Evolutionary conservation across 2,113 vertebrate genomes (phyloP), one percentile per base, ranked within the genome.

Genomic region (Gallinago paraguaiae): DNA sequence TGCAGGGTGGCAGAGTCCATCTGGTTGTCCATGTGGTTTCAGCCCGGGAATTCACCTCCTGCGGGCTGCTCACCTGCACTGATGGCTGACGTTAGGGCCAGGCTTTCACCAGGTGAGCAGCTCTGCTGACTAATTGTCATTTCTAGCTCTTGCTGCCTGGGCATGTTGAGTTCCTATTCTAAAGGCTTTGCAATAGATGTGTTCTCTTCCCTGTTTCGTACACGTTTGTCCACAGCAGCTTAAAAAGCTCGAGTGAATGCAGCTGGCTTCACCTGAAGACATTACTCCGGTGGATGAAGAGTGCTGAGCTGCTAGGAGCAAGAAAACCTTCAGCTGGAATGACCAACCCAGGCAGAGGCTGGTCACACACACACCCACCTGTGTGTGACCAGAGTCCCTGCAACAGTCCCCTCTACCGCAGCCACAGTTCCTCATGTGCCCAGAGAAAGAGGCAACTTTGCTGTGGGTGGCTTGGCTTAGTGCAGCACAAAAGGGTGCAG

Each of bases 61-160:
- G 1, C 0, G 2, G 15, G 35, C 50, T 93, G 23, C 30, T 75
- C 0, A 0, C 45, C 41, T 91, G 54, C 0, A 2, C 37, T 1
- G 2, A 28, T 50, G 61, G 35, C 30, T 83, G 45, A 43, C 2
- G 1, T 30, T 39, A 75, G 7, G 12, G 39, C 17, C 65, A 64
- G 56, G 56, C 33, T 67, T 45, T 41, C 37, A 54, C 24, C 0
- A 0, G 14, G 15, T 54, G 27, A 64, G 31, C 48, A 71, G n/a
- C 61, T 68, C n/a, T 82, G 41, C 75, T 79, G 24, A 31, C 43
- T 76, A 27, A 30, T n/a, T 24, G 83, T 54, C 3, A 5, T 77
- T 76, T 80, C 48, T 24, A 35, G 13, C 30, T 83, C 43, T 74
- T 87, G 24, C 37, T 93, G 59, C 45, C 54, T 74, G 59, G 33